Percentiles rank a stretch among this genome's conserved stretches.
Evolutionary conservation across 2,113 vertebrate species (phyloP).

Genomic region (Toxostoma redivivum): DNA sequence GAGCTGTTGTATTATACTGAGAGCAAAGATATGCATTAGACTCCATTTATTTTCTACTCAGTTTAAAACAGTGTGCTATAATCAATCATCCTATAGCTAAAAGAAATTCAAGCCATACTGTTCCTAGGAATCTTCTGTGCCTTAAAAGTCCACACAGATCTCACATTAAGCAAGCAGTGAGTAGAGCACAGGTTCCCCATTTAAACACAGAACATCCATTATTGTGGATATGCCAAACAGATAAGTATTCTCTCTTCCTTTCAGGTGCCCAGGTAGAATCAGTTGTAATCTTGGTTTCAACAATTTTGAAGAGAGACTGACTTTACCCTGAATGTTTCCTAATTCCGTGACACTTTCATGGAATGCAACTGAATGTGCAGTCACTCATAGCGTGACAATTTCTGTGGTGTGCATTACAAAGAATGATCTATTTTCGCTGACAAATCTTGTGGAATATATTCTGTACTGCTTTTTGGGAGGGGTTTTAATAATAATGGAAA

Average conservation of each 20-base stretch:
- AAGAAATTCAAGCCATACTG: background rate
- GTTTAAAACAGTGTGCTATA: background rate
- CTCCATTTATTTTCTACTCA: background rate
- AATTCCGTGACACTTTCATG: rapidly evolving
- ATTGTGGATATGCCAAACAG: background rate
- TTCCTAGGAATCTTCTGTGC: background rate
- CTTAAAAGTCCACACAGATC: background rate
- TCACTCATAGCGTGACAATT: background rate
- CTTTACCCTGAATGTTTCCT: background rate
- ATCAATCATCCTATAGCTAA: background rate
- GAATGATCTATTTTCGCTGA: background rate
- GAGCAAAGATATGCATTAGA: background rate
- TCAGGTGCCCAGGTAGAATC: background rate
- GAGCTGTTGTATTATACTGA: background rate
- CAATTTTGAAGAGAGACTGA: background rate
- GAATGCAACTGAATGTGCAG: background rate
- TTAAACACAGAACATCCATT: background rate
- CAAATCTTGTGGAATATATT: background rate
- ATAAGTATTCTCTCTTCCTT: background rate
- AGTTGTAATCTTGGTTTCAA: background rate
- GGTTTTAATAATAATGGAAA: background rate
- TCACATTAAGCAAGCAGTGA: background rate
- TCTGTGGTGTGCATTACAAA: background rate
- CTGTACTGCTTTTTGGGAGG: background rate
- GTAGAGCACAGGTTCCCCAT: background rate